Percentiles rank a stretch among this genome's conserved stretches.
These are phyloP conservation scores for Asarcornis scutulata DNA, from an alignment of 2,113 vertebrate genomes.

Conservation along the genomic window DNA sequence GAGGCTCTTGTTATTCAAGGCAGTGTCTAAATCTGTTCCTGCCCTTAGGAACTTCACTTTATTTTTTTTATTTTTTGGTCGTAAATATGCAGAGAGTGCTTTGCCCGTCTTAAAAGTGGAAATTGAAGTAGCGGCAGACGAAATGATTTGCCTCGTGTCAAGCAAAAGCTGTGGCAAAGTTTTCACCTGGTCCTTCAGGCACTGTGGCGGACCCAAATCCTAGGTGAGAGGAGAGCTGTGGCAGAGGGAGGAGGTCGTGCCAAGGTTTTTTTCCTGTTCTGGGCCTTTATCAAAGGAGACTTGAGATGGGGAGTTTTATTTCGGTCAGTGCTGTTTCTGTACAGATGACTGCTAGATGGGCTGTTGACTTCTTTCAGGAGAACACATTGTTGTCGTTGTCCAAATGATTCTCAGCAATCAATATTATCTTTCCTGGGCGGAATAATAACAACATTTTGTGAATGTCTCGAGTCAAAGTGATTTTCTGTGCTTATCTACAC, in stretches of 20 bases:
- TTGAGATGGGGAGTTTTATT: neutral
- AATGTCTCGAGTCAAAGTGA: neutral
- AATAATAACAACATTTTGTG: constrained; percentile 14
- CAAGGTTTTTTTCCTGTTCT: neutral
- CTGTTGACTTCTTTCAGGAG: neutral
- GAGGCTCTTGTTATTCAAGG: constrained; percentile 27
- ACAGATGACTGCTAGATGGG: neutral
- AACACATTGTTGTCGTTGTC: constrained; percentile 6
- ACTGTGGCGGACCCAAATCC: neutral
- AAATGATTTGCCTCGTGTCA: neutral
- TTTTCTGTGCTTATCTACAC: neutral
- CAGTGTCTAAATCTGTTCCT: constrained; percentile 20
- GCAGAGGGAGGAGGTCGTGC: neutral
- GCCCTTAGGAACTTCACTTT: neutral
- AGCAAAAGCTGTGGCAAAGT: neutral
- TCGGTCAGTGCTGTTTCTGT: neutral
- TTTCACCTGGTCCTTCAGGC: neutral
- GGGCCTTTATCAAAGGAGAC: neutral
- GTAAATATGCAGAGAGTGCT: neutral
- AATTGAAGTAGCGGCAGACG: neutral
- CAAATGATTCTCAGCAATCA: constrained; percentile 28
- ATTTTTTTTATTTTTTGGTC: neutral
- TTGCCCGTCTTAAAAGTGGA: neutral
- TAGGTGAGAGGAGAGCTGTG: neutral
- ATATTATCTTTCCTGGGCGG: constrained; percentile 17